Percentiles rank a stretch among this genome's conserved stretches.
phyloP scores from a whole-genome alignment of 2,888 invertebrate genomes.

The Frankliniella intonsa region DNA sequence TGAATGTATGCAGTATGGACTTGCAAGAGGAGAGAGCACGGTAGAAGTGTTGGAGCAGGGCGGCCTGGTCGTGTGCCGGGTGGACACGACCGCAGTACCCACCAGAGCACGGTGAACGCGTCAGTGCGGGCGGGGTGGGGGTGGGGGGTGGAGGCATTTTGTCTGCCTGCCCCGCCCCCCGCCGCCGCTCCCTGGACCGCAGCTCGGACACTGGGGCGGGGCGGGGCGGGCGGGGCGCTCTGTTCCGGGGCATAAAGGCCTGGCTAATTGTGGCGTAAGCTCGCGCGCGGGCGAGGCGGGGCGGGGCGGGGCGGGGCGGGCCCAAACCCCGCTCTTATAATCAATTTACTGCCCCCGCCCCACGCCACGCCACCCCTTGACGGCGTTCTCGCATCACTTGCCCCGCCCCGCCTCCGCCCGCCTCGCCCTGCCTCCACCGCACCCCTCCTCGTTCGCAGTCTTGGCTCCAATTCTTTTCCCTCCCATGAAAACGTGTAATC shows the following conservation, averaged over 20 bases:
- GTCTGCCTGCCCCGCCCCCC: slow-evolving; percentile 32
- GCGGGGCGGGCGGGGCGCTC: neutral
- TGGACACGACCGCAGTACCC: too few relatives aligned
- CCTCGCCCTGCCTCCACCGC: slow-evolving; percentile 30
- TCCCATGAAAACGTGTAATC: slow-evolving; percentile 32
- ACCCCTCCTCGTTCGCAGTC: slow-evolving; percentile 28
- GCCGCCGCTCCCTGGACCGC: neutral
- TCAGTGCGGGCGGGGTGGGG: slow-evolving; percentile 22
- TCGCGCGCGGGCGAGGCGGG: slow-evolving; percentile 43
- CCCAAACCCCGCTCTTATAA: slow-evolving; percentile 21
- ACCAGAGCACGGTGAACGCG: neutral
- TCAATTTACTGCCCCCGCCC: slow-evolving; percentile 9
- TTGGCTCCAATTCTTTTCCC: slow-evolving; percentile 14
- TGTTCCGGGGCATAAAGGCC: neutral
- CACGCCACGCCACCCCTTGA: slow-evolving; percentile 13
- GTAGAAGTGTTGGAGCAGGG: slow-evolving; percentile 20
- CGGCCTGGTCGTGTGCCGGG: too few relatives aligned
- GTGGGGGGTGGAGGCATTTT: neutral
- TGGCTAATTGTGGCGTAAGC: slow-evolving; percentile 36
- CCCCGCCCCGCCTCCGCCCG: slow-evolving; percentile 26
- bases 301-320: slow-evolving; percentile 35
- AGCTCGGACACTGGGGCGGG: neutral
- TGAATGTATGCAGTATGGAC: too few relatives aligned
- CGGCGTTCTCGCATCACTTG: too few relatives aligned
- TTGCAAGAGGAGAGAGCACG: slow-evolving; percentile 30